Evolutionary conservation across 2,113 vertebrate genomes (phyloP).

Genomic region (Capreolus pygargus): DNA sequence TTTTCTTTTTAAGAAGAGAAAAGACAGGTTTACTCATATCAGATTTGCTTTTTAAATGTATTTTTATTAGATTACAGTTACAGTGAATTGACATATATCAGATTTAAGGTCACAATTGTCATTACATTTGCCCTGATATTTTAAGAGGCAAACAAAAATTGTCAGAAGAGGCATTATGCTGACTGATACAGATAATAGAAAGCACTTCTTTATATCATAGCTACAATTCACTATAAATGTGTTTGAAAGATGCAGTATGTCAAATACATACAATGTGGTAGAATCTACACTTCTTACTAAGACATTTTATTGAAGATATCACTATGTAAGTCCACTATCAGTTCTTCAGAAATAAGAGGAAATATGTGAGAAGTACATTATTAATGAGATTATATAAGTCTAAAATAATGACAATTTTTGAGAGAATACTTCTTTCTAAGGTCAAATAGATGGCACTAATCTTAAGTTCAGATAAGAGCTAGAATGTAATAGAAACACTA

Average conservation of each 20-base stretch:
- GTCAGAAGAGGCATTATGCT: background rate
- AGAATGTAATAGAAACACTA: background rate
- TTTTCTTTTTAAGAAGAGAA: background rate
- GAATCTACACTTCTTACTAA: background rate
- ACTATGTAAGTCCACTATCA: background rate
- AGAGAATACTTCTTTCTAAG: background rate
- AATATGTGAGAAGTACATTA: background rate
- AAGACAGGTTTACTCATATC: background rate
- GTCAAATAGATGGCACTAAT: background rate
- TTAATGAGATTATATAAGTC: background rate
- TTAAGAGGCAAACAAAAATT: background rate
- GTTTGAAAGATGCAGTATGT: background rate
- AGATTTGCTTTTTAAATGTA: background rate
- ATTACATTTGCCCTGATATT: background rate
- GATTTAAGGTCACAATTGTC: background rate
- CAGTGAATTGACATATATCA: background rate
- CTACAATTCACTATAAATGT: background rate
- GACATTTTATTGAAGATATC: background rate
- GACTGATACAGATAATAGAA: background rate
- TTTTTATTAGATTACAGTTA: background rate
- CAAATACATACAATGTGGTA: background rate
- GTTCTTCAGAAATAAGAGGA: background rate
- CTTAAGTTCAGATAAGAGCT: background rate
- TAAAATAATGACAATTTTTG: background rate
- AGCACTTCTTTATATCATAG: background rate